Evolutionary conservation across 1,140 invertebrate species (phyloP).

Genomic region (Neocloeon triangulifer): DNA sequence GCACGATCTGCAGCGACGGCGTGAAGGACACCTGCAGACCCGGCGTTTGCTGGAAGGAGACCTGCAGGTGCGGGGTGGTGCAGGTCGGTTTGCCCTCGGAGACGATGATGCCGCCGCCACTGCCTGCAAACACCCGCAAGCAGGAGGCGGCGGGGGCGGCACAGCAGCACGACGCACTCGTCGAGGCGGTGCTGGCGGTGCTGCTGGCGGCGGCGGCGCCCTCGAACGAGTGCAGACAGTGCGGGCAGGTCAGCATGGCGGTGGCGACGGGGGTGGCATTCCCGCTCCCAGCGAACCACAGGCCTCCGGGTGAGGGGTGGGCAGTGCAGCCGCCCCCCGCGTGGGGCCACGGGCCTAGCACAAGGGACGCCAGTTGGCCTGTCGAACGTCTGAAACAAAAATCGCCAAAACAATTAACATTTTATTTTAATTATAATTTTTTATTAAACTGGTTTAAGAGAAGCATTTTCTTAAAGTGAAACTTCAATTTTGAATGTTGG

Average conservation of each 20-base stretch:
- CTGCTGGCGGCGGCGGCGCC: neutral
- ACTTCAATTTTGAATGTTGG: no score
- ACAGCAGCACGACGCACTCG: no score
- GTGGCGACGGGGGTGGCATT: neutral
- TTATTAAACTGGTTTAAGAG: no score
- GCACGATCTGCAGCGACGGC: slow-evolving; percentile 13
- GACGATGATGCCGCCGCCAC: slow-evolving; percentile 12
- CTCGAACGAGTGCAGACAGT: slow-evolving; percentile 31
- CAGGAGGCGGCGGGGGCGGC: slow-evolving; percentile 9
- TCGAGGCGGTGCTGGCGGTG: neutral
- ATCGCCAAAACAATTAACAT: no score
- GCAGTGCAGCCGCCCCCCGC: no score
- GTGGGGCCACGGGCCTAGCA: no score
- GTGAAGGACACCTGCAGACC: slow-evolving; percentile 12
- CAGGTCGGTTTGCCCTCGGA: slow-evolving; percentile 3
- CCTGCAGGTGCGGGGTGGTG: neutral
- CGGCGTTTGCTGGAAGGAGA: slow-evolving; percentile 1
- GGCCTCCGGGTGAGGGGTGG: no score
- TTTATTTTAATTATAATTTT: no score
- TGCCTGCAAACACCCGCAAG: neutral
- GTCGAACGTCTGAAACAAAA: no score
- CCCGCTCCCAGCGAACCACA: neutral
- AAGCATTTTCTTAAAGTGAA: no score
- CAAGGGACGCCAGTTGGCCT: no score
- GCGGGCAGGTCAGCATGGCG: slow-evolving; percentile 27